Percentiles rank a stretch among this genome's conserved stretches.
Conservation (phyloP, 37 sponge, comb jelly and placozoan genomes). For the Ephydatia muelleri region DNA sequence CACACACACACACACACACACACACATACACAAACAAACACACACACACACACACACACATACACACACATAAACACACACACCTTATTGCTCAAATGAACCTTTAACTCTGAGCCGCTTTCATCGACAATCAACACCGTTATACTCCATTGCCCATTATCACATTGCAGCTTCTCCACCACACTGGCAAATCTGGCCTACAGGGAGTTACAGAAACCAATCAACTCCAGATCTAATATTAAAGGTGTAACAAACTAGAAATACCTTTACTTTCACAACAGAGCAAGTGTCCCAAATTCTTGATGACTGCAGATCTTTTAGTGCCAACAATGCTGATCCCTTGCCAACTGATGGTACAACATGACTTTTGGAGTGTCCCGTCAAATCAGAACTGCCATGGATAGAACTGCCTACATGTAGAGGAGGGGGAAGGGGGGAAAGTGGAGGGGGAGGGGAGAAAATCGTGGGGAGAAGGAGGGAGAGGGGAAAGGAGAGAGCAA, state of each 20-base stretch:
- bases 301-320: no score
- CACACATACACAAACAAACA: background rate
- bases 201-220: background rate
- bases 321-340: no score
- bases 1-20: no score
- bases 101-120: constrained; percentile 12
- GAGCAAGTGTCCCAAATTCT: background rate
- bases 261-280: constrained; percentile 21
- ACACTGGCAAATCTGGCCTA: constrained; percentile 26
- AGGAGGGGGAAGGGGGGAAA: no score
- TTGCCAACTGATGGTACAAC: no score
- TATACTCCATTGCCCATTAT: constrained; percentile 25
- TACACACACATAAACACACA: background rate
- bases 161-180: constrained; percentile 20
- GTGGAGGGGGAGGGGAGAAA: no score
- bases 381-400: no score
- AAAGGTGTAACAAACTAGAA: background rate
- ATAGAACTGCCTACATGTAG: no score
- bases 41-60: background rate
- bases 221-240: background rate
- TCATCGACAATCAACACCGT: constrained; percentile 19
- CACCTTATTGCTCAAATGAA: constrained; percentile 54
- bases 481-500: no score
- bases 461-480: no score
- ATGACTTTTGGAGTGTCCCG: no score